These are phyloP conservation scores for Calephelis virginiensis DNA, from an alignment of 1,140 invertebrate species.

Conservation along the genomic window DNA sequence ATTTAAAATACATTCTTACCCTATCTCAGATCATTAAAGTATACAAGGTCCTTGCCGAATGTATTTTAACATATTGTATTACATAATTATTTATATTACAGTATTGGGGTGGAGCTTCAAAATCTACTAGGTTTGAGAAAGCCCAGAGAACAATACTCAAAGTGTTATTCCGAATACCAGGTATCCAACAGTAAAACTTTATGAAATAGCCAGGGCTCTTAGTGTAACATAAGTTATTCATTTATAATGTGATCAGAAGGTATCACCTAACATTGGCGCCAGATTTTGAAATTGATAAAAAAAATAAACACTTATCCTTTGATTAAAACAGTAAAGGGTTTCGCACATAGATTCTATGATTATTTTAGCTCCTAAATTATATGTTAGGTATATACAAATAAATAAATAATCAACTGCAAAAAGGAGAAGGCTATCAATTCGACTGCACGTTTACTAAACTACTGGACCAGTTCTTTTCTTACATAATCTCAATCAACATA, in stretches of 20 bases:
- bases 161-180: not conserved
- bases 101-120: not conserved
- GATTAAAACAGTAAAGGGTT: no score
- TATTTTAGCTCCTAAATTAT: not conserved
- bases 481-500: no score
- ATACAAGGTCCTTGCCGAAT: not conserved
- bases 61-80: not conserved
- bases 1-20: not conserved
- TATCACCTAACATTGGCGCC: not conserved
- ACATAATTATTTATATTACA: no score
- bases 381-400: no score
- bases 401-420: no score
- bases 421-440: no score
- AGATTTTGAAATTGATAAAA: not conserved
- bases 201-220: not conserved
- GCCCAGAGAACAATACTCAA: not conserved
- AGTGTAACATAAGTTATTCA: not conserved
- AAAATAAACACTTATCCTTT: not conserved
- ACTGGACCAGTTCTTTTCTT: no score
- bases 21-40: not conserved
- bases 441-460: no score
- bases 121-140: not conserved
- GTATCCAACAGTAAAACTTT: not conserved
- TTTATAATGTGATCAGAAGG: not conserved
- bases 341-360: not conserved